Evolutionary conservation across 2,113 vertebrate species (phyloP).

Genomic region (Oriolus oriolus): DNA sequence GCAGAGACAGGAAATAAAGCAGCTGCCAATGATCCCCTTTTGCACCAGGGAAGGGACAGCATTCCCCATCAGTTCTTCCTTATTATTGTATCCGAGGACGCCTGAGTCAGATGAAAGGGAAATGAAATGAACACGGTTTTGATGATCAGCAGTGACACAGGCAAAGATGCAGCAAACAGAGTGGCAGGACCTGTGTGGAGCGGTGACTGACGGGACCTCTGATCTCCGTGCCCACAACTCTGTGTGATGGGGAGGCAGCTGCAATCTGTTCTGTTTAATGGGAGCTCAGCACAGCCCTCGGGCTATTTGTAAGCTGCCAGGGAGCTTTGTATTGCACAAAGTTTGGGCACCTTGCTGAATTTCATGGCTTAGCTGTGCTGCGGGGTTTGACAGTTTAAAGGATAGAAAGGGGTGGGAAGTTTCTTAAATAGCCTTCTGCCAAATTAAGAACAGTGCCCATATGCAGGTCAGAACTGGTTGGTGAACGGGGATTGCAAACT

Average conservation of each 20-base stretch:
- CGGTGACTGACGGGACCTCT: slow-evolving; percentile 15
- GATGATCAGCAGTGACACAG: neutral
- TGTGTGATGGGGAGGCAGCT: slow-evolving; percentile 29
- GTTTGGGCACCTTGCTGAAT: slow-evolving; percentile 46
- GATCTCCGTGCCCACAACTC: slow-evolving; percentile 7
- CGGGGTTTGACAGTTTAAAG: slow-evolving; percentile 14
- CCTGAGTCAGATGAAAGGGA: neutral
- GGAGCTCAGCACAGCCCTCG: slow-evolving; percentile 35
- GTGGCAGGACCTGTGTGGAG: neutral
- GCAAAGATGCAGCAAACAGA: neutral
- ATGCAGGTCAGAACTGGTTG: neutral
- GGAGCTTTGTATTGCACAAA: slow-evolving; percentile 16
- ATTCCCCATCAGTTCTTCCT: neutral
- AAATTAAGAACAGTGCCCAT: neutral
- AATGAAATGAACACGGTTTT: neutral
- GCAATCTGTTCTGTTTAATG: slow-evolving; percentile 53
- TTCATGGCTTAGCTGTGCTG: neutral
- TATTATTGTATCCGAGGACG: neutral
- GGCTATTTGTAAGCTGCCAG: slow-evolving; percentile 57
- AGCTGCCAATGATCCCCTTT: neutral
- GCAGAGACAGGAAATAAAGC: neutral
- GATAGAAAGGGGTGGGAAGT: neutral
- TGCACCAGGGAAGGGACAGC: neutral
- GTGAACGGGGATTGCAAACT: neutral
- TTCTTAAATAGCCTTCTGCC: slow-evolving; percentile 6